Conservation (phyloP, 2,888 invertebrate genomes). For the Chrysomela aeneicollis region DNA sequence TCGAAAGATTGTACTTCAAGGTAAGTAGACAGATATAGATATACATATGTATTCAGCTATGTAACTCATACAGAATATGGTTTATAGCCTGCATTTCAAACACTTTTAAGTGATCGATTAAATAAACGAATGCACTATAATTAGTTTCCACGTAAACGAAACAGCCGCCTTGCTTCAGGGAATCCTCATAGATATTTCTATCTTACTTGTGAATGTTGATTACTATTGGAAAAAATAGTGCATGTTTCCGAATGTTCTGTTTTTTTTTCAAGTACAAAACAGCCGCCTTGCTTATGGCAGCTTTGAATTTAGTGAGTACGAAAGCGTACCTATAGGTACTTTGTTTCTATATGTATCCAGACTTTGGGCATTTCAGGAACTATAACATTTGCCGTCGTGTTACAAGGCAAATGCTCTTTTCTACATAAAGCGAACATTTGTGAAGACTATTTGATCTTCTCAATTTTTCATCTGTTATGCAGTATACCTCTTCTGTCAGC, state of each 20-base stretch:
- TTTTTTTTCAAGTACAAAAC: constrained; percentile 34
- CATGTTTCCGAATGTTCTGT: constrained; percentile 24
- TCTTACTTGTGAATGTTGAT: too few relatives aligned
- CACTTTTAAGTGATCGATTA: too few relatives aligned
- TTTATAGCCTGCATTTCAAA: not conserved
- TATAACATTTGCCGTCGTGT: constrained; percentile 26
- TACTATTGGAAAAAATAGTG: not conserved
- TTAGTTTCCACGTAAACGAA: too few relatives aligned
- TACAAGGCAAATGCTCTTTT: constrained; percentile 21
- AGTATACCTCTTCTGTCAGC: constrained; percentile 31
- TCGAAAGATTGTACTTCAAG: too few relatives aligned
- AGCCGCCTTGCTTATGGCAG: constrained; percentile 41
- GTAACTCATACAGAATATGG: too few relatives aligned
- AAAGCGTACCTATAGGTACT: constrained; percentile 12
- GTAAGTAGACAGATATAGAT: too few relatives aligned
- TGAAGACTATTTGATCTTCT: constrained; percentile 36
- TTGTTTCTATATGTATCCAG: constrained; percentile 16
- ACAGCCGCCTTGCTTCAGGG: too few relatives aligned
- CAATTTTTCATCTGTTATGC: constrained; percentile 34
- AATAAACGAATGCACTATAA: too few relatives aligned
- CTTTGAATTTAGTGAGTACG: constrained; percentile 40
- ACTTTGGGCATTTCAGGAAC: constrained; percentile 35
- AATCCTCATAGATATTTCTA: too few relatives aligned
- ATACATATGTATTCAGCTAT: too few relatives aligned
- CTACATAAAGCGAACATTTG: constrained; percentile 2